A percentile compares a stretch with the other conserved stretches of the same genome.
phyloP scores from a whole-genome alignment of 2,113 vertebrate genomes.

The Oxyura jamaicensis region DNA sequence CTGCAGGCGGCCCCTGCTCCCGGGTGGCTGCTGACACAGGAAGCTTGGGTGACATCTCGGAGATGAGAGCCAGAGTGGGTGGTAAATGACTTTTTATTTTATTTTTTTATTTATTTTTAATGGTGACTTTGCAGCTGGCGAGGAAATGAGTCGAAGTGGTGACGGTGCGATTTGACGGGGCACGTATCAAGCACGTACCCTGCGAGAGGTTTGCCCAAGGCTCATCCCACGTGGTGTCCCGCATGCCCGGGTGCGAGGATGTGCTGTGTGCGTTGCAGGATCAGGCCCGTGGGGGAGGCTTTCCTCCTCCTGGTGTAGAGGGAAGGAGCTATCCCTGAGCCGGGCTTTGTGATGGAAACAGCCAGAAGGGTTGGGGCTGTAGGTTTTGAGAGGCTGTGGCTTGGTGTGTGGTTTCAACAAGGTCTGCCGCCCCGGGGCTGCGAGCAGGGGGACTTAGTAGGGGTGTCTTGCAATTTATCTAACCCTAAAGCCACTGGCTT shows the following conservation, averaged over 20 bases:
- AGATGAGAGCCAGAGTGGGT: background rate
- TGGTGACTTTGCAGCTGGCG: background rate
- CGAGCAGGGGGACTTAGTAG: background rate
- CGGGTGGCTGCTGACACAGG: constrained; percentile 54
- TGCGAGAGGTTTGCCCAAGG: accelerated
- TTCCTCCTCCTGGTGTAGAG: background rate
- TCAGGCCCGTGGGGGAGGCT: accelerated
- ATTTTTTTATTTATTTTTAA: background rate
- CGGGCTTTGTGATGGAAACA: background rate
- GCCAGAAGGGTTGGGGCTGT: background rate
- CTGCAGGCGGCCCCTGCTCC: constrained; percentile 26
- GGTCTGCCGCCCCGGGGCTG: background rate
- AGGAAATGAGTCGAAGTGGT: background rate
- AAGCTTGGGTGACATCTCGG: background rate
- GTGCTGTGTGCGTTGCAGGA: background rate
- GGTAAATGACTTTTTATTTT: background rate
- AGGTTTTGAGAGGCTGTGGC: background rate
- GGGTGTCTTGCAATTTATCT: background rate
- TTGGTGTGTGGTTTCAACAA: background rate
- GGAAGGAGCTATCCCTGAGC: background rate
- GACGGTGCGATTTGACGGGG: background rate
- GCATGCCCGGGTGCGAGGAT: background rate
- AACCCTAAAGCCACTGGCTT: background rate
- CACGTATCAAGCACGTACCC: background rate
- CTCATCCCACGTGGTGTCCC: background rate